Percentiles rank a stretch among this genome's conserved stretches.
Conservation (phyloP, 2,888 invertebrate species). For the Sinelater perroti region DNA sequence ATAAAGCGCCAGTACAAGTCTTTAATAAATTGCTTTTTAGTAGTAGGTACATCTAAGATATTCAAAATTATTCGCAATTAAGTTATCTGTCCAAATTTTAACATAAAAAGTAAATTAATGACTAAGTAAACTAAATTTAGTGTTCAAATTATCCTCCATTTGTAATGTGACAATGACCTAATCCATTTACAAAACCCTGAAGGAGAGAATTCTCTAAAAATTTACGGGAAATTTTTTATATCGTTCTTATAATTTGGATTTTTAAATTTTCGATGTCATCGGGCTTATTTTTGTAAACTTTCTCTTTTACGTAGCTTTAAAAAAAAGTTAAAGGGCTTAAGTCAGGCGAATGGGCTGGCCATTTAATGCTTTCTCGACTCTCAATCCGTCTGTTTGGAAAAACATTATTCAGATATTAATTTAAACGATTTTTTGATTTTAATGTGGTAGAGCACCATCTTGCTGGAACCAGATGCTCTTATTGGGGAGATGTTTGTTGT, state of each 20-base stretch:
- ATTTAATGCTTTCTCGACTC: constrained; percentile 8
- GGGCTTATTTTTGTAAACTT: constrained; percentile 6
- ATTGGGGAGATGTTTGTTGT: constrained; percentile 11
- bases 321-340: constrained; percentile 8
- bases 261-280: constrained; percentile 9
- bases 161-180: constrained; percentile 1
- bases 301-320: constrained; percentile 9
- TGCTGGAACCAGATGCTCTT: constrained; percentile 9
- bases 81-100: constrained; percentile 9
- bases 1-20: too few relatives aligned
- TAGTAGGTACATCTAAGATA: too few relatives aligned
- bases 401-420: constrained; percentile 2
- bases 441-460: constrained; percentile 6
- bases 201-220: constrained; percentile 7
- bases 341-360: constrained; percentile 9
- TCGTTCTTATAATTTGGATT: constrained; percentile 4
- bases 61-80: not conserved
- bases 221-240: constrained; percentile 7
- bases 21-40: too few relatives aligned
- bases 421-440: constrained; percentile 9
- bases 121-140: not conserved
- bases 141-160: constrained; percentile 11
- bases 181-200: too few relatives aligned
- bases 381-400: constrained; percentile 14
- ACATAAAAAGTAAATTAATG: not conserved